Conservation (phyloP, 1,140 invertebrate species). For the Neomicropteryx cornuta region DNA sequence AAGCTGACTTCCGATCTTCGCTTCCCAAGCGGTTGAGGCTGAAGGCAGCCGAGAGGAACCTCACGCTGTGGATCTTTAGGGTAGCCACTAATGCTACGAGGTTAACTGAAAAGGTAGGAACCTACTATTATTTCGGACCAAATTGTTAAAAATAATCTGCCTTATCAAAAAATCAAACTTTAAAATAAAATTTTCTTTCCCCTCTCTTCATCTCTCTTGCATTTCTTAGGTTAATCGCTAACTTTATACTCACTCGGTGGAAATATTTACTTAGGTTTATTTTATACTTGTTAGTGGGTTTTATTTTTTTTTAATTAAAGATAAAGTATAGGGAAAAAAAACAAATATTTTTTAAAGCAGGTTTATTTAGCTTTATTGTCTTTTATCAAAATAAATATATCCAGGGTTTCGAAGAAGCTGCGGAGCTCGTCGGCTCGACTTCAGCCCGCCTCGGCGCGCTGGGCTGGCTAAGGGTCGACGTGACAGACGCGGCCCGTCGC, state of each 20-base stretch:
- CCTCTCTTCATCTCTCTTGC: too few species aligned
- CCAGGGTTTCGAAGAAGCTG: conserved; percentile 46
- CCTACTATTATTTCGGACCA: conserved; percentile 7
- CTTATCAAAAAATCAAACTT: conserved; percentile 1
- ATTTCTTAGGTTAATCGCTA: too few species aligned
- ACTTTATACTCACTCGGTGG: too few species aligned
- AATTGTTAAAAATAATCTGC: conserved; percentile 3
- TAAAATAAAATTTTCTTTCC: conserved; percentile 6
- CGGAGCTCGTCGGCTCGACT: conserved; percentile 57
- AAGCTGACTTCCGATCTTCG: too few species aligned
- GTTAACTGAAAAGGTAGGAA: conserved; percentile 45
- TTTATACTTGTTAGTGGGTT: too few species aligned
- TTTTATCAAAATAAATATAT: conserved; percentile 11
- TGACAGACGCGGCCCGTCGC: conserved; percentile 61
- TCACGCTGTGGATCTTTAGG: conserved; percentile 56
- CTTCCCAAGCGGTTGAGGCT: conserved; percentile 55
- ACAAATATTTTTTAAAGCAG: conserved; percentile 2
- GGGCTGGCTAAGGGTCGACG: conserved; percentile 81
- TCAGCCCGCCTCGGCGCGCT: conserved; percentile 52
- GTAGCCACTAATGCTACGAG: conserved; percentile 47
- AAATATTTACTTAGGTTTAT: too few species aligned
- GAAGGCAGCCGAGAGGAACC: conserved; percentile 37
- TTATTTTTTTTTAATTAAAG: conserved; percentile 7
- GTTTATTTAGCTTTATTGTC: conserved; percentile 3
- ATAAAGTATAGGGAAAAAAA: not conserved